Evolutionary conservation across 2,113 vertebrate genomes (phyloP).

Genomic region (Verasper variegatus): DNA sequence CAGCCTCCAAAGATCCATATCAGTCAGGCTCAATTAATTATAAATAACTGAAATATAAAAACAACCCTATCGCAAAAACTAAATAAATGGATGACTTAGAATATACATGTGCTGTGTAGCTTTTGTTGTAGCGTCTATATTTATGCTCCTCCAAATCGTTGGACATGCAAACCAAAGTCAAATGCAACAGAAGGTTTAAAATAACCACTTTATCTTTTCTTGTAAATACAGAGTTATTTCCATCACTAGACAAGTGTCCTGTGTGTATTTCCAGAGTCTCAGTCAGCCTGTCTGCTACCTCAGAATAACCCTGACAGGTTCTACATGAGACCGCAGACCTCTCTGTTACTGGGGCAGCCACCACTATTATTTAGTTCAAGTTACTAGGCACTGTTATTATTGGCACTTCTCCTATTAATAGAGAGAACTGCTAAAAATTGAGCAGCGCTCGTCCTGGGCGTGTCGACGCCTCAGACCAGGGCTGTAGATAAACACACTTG

Average conservation of each 20-base stretch:
- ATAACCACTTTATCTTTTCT: constrained; percentile 41
- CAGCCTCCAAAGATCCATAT: background rate
- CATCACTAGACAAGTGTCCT: constrained; percentile 52
- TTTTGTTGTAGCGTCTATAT: background rate
- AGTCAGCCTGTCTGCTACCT: constrained; percentile 65
- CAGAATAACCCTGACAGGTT: constrained; percentile 70
- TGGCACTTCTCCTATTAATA: constrained; percentile 80
- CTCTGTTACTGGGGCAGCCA: constrained; percentile 75
- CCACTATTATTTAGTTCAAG: constrained; percentile 72
- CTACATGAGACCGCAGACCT: constrained; percentile 60
- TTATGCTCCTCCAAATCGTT: background rate
- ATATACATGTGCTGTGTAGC: background rate
- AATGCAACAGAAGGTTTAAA: background rate
- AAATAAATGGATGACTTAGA: background rate
- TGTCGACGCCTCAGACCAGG: constrained; percentile 59
- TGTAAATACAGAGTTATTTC: constrained; percentile 68
- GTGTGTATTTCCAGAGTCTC: constrained; percentile 65
- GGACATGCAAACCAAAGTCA: background rate
- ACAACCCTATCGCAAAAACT: no score
- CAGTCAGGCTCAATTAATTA: background rate
- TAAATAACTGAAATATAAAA: background rate
- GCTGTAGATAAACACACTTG: constrained; percentile 65
- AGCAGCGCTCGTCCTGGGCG: constrained; percentile 70
- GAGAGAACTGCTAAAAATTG: constrained; percentile 79
- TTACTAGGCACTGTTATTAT: constrained; percentile 75